A percentile compares a stretch with the other conserved stretches of the same genome.
phyloP scores from a whole-genome alignment of 2,888 invertebrate genomes.

The Rhagium mordax region DNA sequence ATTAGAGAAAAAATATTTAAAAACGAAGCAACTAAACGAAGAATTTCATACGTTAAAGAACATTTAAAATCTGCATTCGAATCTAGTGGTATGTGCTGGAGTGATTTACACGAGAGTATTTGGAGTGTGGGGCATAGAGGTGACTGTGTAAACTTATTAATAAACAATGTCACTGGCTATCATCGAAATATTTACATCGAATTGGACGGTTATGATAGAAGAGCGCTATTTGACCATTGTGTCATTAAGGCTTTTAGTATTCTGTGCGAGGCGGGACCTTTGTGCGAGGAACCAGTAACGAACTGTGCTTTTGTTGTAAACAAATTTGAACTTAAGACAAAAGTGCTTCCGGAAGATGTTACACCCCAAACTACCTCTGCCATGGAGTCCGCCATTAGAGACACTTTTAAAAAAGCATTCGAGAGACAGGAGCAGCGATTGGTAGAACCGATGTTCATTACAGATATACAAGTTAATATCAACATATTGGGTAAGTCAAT shows the following conservation, averaged over 20 bases:
- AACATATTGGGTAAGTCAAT: slow-evolving; percentile 53
- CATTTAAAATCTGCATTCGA: slow-evolving; percentile 76
- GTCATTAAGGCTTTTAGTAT: slow-evolving; percentile 89
- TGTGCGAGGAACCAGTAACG: slow-evolving; percentile 98
- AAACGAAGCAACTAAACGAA: slow-evolving; percentile 53
- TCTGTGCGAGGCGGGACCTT: slow-evolving; percentile 89
- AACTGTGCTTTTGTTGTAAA: slow-evolving; percentile 94
- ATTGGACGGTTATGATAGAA: slow-evolving; percentile 70
- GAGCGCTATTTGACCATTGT: slow-evolving; percentile 81
- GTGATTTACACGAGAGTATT: slow-evolving; percentile 74
- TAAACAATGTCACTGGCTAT: slow-evolving; percentile 85
- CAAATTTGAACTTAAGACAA: slow-evolving; percentile 77
- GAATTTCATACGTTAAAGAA: slow-evolving; percentile 66
- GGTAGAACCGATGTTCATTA: slow-evolving; percentile 91
- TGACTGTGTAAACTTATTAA: slow-evolving; percentile 90
- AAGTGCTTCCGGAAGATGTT: slow-evolving; percentile 71
- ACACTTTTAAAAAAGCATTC: slow-evolving; percentile 88
- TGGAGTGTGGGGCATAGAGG: slow-evolving; percentile 95
- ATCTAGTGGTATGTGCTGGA: slow-evolving; percentile 68
- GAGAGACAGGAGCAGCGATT: slow-evolving; percentile 91
- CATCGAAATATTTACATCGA: slow-evolving; percentile 73
- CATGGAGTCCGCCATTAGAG: slow-evolving; percentile 66
- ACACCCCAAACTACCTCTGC: slow-evolving; percentile 49
- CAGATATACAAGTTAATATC: slow-evolving; percentile 66
- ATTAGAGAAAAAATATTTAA: slow-evolving; percentile 56